Evolutionary conservation across 1,140 invertebrate genomes (phyloP), one percentile per base, ranked within the genome.

Genomic region (Calosoma granatense): DNA sequence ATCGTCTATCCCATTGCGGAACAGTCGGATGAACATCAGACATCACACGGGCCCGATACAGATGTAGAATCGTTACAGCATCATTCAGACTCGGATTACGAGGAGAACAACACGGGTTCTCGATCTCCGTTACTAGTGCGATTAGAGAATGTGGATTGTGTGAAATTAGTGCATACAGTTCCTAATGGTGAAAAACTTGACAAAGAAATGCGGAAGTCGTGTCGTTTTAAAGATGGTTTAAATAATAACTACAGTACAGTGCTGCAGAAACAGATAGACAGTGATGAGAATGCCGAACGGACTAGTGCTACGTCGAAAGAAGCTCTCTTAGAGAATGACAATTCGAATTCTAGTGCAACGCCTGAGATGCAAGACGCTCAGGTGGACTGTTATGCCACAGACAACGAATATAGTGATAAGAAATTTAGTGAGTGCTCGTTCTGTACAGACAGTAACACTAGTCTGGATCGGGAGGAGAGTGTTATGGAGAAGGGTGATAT

Each of bases 1-100:
- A 86, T 88, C 20, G 88, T 89, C 0, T 87, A 90, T 72, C 86
- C 88, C 1, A 90, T 91, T 64, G 87, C 84, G 1, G 88, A 91
- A 73, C 86, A 89, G 66, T 85, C 82, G 17, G 87, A 89, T 67
- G 87, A 90, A 71, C 87, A 85, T 74, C 78, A 81, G 61, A 83
- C 83, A 22, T 84, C 81, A 0, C 82, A 83, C 64, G 83, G 78
- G 55, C 78, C 82, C 41, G 78, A 84, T 65, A 78, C 81, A 1
- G 78, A 81, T 64, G 68, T 80, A 36, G 82, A 81, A 59, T 80
- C 78, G 1, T 39, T 70, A 30, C 71, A 61, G 1, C 68, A 66
- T 36, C 63, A 64, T 52, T 72, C 70, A 6, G 70, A 71, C 56
- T 68, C 68, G 15, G 70, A 78, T 63, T 80, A 77, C 59, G 79